Base-by-base conservation (phyloP, 2,888 invertebrate genomes). In the Aphodius sticticus region DNA sequence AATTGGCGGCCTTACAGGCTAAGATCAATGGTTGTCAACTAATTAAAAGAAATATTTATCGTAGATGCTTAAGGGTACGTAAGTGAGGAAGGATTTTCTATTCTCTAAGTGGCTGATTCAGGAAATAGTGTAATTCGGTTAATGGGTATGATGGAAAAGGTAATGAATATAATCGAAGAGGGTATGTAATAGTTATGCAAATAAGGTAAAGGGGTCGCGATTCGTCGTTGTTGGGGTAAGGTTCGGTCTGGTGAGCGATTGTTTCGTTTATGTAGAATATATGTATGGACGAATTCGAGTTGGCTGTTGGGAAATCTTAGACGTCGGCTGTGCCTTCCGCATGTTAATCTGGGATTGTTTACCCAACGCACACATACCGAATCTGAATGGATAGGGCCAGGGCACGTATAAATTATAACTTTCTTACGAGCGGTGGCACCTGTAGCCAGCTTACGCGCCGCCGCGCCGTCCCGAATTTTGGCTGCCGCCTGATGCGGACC, bases 391-490 rank as follows among this genome's bases (percentile, higher is more conserved):
- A 35, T 35, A 37, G 37, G 74, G 37, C 37, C n/a, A 35, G 76
- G 16, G 16, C 70, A 74, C 78, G 81, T 79, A 82, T 82, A 82
- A 82, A 82, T 82, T 82, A 82, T 81, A 82, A 82, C 74, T 82
- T 81, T 81, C 81, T 82, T 82, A 78, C 69, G 70, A 15, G 36
- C 15, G 74, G 74, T 37, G 37, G 74, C 74, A 74, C 74, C 74
- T 74, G 74, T 74, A 74, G 37, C 74, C 74, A 74, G 37, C 37
- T 35, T 74, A 74, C 35, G 37, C 37, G 74, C 37, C 26, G 26
- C 26, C 26, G 26, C 26, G 26, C 74, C 36, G 37, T 74, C 37
- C 74, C 74, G 35, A 74, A 74, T 74, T 74, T 72, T 72, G 14
- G 77, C 79, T 78, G 80, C 77, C 82, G 81, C 81, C 80, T 81